Conservation (phyloP, 2,113 vertebrate genomes). For the Seriola aureovittata region DNA sequence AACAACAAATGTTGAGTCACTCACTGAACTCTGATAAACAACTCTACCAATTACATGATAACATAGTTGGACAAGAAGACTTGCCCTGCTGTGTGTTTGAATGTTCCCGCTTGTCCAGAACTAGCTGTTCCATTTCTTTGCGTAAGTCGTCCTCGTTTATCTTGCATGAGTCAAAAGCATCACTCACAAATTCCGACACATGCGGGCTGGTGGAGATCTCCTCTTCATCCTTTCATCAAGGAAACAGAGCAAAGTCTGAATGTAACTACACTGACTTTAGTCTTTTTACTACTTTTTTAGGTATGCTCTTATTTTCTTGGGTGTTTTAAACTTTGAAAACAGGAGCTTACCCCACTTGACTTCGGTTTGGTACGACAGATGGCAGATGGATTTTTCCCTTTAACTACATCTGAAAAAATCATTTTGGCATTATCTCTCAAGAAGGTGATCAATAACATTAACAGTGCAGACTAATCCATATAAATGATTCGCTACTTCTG, state of each 20-base stretch:
- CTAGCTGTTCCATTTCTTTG: slow-evolving; percentile 66
- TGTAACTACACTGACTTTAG: background rate
- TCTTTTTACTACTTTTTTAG: background rate
- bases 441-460: background rate
- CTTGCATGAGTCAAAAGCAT: slow-evolving; percentile 59
- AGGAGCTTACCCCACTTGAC: slow-evolving; percentile 86
- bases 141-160: slow-evolving; percentile 64
- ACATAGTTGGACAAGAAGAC: background rate
- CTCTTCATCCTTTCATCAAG: slow-evolving; percentile 44
- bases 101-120: slow-evolving; percentile 54
- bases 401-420: slow-evolving; percentile 81
- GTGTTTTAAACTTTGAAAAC: background rate
- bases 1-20: slow-evolving; percentile 19
- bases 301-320: background rate
- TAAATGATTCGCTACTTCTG: background rate
- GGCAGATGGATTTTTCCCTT: slow-evolving; percentile 86
- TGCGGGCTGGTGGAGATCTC: slow-evolving; percentile 54
- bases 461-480: background rate
- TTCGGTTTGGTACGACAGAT: slow-evolving; percentile 85
- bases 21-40: background rate
- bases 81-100: slow-evolving; percentile 7
- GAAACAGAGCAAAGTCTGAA: slow-evolving; percentile 1
- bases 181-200: slow-evolving; percentile 59
- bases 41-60: background rate
- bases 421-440: background rate